Percentiles rank a stretch among this genome's conserved stretches.
Evolutionary conservation across 2,113 vertebrate genomes (phyloP).

Genomic region (Anser cygnoides): DNA sequence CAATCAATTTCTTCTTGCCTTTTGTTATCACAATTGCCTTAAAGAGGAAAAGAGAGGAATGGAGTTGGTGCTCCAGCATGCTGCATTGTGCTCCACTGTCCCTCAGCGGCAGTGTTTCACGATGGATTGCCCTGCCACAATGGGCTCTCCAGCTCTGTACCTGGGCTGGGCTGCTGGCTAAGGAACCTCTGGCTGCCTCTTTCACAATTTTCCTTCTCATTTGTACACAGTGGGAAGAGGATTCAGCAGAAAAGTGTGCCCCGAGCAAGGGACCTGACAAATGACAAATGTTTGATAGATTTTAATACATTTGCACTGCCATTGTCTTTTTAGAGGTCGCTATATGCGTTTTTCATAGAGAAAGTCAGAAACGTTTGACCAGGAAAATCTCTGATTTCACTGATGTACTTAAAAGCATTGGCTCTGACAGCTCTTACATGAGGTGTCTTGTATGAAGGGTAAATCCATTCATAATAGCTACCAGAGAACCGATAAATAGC

Average conservation of each 20-base stretch:
- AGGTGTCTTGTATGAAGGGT: not conserved
- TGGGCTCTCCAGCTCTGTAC: not conserved
- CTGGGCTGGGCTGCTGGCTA: not conserved
- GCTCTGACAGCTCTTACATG: not conserved
- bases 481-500: not conserved
- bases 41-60: not conserved
- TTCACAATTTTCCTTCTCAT: not conserved
- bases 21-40: not conserved
- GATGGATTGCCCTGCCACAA: not conserved
- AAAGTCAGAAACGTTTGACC: not conserved
- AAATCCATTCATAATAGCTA: not conserved
- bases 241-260: not conserved
- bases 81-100: not conserved
- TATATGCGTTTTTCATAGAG: not conserved
- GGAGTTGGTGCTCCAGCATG: fast-evolving
- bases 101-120: not conserved
- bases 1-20: not conserved
- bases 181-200: not conserved
- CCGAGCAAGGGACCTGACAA: not conserved
- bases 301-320: not conserved
- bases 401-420: not conserved
- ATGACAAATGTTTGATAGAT: not conserved
- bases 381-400: not conserved
- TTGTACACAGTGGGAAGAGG: not conserved
- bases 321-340: not conserved